phyloP scores from a whole-genome alignment of 1,140 invertebrate genomes.

The Scaptodrosophila lebanonensis region DNA sequence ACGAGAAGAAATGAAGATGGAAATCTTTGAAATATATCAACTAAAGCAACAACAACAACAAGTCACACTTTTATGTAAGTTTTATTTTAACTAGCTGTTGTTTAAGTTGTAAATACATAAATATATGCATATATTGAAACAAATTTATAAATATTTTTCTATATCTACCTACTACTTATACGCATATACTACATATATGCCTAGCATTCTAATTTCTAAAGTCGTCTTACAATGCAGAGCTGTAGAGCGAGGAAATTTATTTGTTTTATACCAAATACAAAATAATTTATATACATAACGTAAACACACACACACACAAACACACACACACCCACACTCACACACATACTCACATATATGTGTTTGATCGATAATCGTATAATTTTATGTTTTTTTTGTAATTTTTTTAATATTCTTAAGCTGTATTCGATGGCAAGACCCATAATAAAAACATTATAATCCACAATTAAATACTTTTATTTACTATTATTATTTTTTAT shows the following conservation, averaged over 20 bases:
- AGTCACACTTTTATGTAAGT: constrained; percentile 53
- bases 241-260: constrained; percentile 21
- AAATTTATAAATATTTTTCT: constrained; percentile 1
- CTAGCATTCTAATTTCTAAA: constrained; percentile 48
- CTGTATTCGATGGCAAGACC: too few species aligned
- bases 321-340: constrained; percentile 20
- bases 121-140: neutral
- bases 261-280: constrained; percentile 72
- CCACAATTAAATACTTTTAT: too few species aligned
- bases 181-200: constrained; percentile 26
- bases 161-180: neutral
- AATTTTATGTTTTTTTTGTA: too few species aligned
- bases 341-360: constrained; percentile 16
- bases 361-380: too few species aligned
- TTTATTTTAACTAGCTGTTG: neutral
- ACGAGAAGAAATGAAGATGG: neutral
- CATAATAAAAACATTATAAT: too few species aligned
- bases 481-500: too few species aligned
- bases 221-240: constrained; percentile 3
- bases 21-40: constrained; percentile 25
- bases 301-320: constrained; percentile 41
- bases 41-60: constrained; percentile 47
- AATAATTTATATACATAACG: constrained; percentile 38
- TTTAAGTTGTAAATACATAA: constrained; percentile 5
- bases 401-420: too few species aligned